Base-by-base conservation (phyloP, 2,797 vertebrate species). In the Pygocentrus nattereri region DNA sequence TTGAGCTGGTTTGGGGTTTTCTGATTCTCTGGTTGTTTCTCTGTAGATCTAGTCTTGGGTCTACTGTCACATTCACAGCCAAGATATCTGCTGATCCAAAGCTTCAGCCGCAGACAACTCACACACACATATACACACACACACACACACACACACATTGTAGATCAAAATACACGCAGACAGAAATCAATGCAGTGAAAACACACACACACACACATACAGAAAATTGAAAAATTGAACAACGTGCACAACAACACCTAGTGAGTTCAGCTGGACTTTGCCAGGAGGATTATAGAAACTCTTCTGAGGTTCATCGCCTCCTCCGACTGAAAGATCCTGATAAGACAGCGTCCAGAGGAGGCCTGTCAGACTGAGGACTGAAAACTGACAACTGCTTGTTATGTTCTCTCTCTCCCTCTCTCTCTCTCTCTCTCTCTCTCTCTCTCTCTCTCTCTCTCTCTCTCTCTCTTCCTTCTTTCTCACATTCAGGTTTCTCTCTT, bases 21-120 rank as follows among this genome's bases (percentile, higher is more conserved):
- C 58, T 61, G 58, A 13, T 61, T 62, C 25, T 30, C 5, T 18
- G 25, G 12, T 18, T 16, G 5, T 18, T 18, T 62, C 19, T 62
- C 27, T 62, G 59, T 56, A 11, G 52, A 71, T 98, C 97, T n/a
- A n/a, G n/a, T n/a, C n/a, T n/a, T n/a, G 97, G 93, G 95, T 93
- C 95, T 94, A 94, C 96, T 98, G 97, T 97, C 96, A 97, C 95
- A 97, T 96, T 95, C 95, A 94, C 91, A 96, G 96, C 95, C 95
- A 96, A 94, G 88, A 94, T 95, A 92, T 93, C 82, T 83, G 85
- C 87, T 96, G 97, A 98, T 98, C 96, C 96, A 97, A 96, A 94
- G 91, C 93, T 95, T 95, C 93, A 91, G 38, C 8, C 30, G 4
- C 49, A 78, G 62, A 74, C 69, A 74, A 54, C 71, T 30, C 44